These are phyloP conservation scores for Alethe castanea DNA, from an alignment of 2,113 vertebrate genomes.

Conservation along the genomic window DNA sequence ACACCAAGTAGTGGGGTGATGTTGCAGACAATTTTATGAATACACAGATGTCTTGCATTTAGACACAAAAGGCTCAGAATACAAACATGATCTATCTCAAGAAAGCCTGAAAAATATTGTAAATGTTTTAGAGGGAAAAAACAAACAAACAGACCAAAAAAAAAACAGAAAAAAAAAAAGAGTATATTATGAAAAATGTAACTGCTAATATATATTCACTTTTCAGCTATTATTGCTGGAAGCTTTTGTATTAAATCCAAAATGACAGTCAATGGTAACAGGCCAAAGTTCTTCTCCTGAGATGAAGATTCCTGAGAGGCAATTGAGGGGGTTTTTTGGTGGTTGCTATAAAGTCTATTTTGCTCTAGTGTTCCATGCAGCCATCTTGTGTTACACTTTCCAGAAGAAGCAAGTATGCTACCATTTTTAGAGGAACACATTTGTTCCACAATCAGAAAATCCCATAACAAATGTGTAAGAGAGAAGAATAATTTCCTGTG, in stretches of 20 bases:
- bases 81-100: not conserved
- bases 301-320: not conserved
- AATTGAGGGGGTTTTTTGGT: not conserved
- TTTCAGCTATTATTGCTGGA: not conserved
- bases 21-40: not conserved
- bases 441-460: constrained; percentile 3
- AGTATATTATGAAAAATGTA: constrained; percentile 35
- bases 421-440: constrained; percentile 38
- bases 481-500: not conserved
- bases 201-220: not conserved
- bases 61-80: not conserved
- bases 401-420: not conserved
- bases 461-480: constrained; percentile 26
- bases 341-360: constrained; percentile 37
- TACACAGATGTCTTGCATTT: not conserved
- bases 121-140: not conserved
- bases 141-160: not conserved
- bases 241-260: constrained; percentile 6
- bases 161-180: not conserved
- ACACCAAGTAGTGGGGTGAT: not conserved
- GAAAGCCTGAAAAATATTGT: not conserved
- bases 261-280: not conserved
- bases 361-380: constrained; percentile 2
- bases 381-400: constrained; percentile 25
- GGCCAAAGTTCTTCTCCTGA: not conserved